Evolutionary conservation across 2,888 invertebrate species (phyloP), one percentile per base, ranked within the genome.

Genomic region (Pandemis corylana): DNA sequence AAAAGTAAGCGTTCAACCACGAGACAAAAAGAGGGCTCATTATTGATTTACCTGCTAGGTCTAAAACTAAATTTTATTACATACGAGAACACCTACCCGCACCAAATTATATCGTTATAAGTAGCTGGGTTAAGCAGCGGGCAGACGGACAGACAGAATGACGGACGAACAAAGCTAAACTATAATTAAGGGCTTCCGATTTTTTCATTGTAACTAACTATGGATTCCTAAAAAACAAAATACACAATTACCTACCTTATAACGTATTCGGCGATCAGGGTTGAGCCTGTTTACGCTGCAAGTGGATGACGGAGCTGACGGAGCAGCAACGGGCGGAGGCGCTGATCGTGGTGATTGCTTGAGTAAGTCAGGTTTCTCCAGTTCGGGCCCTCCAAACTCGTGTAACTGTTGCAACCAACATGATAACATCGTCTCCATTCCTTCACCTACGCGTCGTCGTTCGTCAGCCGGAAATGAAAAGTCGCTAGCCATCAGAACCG

Each of bases 331-430:
- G 36, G 74, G 71, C 7, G 81, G 82, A 56, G 83, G 83, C 7
- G 83, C 90, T 0, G 96, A 15, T 96, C 96, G 78, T 95, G 95
- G 86, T 95, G 96, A 90, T 96, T 97, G 85, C 89, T 97, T 97
- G 44, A 98, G 95, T 70, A 98, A 92, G 90, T 98, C 98, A 0
- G 98, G 97, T 81, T 97, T 97, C 82, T 98, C 98, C 64, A 97
- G 96, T 90, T 97, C 97, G 1, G 97, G 97, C 0, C 97, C 97
- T 15, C 97, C 97, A 81, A 97, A 97, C 87, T 97, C 97, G 88
- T 97, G 97, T 77, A 97, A 91, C 85, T 97, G 97, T 86, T 97
- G 97, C 77, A 97, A 90, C 97, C 97, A 97, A 86, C 97, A 97
- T 83, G 97, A 97, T 20, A 97, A 95, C 97, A 97, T 97, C 72